These are phyloP conservation scores for Aulostomus chinensis DNA, from an alignment of 2,797 vertebrate species.

Conservation along the genomic window DNA sequence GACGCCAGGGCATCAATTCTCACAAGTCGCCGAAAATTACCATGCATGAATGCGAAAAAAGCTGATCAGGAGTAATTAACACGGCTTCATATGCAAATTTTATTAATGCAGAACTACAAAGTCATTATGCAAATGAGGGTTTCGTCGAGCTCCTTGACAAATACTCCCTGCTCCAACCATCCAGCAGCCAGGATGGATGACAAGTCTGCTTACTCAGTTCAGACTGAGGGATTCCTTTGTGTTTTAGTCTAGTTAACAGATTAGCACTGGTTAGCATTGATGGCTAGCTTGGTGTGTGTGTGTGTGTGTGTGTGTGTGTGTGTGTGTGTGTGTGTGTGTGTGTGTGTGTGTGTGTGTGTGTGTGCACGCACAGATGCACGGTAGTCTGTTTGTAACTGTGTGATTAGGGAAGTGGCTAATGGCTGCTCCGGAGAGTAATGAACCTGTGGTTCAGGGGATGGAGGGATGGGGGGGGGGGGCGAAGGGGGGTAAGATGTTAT, in stretches of 20 bases:
- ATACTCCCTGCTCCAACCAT: conserved; percentile 95
- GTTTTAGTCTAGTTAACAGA: conserved; percentile 59
- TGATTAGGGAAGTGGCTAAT: conserved; percentile 82
- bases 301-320: conserved; percentile 52
- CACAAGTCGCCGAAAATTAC: conserved; percentile 99
- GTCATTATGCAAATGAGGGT: conserved; percentile 99
- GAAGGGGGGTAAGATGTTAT: conserved; percentile 83
- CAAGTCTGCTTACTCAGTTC: conserved; percentile 87
- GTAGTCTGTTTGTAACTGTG: conserved; percentile 65
- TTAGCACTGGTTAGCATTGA: conserved; percentile 70
- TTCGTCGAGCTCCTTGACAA: conserved; percentile 99
- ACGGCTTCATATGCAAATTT: conserved; percentile 99
- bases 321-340: conserved; percentile 48
- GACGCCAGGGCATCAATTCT: conserved; percentile 99
- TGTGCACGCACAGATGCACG: conserved; percentile 11
- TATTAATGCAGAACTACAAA: conserved; percentile 99
- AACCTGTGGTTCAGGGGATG: conserved; percentile 93
- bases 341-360: conserved; percentile 49
- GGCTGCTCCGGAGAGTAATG: conserved; percentile 97
- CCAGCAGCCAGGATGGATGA: conserved; percentile 77
- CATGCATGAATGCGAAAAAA: conserved; percentile 99
- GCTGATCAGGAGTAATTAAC: conserved; percentile 99
- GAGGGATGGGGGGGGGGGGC: conserved; percentile 13
- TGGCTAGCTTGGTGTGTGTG: conserved; percentile 62
- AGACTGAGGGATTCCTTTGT: conserved; percentile 78